Evolutionary conservation across 2,113 vertebrate genomes (phyloP).

Genomic region (Mystacornis crossleyi): DNA sequence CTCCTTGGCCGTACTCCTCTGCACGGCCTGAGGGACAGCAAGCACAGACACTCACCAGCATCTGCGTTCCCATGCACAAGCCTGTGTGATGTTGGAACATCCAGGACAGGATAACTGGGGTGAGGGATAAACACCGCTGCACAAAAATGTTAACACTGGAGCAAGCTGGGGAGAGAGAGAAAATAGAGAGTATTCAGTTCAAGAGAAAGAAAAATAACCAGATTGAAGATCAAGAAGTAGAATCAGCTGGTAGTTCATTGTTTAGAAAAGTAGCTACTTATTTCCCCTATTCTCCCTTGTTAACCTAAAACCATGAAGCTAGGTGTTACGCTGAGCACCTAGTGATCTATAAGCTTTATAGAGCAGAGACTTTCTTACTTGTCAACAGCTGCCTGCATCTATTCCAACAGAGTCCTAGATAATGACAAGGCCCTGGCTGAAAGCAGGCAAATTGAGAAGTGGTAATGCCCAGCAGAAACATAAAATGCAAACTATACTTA

Average conservation of each 20-base stretch:
- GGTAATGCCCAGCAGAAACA: background rate
- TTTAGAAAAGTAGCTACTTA: background rate
- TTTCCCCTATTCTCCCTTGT: background rate
- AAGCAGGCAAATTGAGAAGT: background rate
- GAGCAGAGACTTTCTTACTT: background rate
- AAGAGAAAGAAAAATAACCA: background rate
- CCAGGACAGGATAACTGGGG: background rate
- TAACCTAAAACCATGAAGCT: background rate
- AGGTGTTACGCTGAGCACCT: background rate
- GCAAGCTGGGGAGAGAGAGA: background rate
- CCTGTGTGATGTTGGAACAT: background rate
- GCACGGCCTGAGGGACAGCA: background rate
- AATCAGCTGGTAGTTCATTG: background rate
- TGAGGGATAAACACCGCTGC: accelerated
- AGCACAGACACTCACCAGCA: accelerated
- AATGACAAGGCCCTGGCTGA: background rate
- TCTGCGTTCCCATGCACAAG: accelerated
- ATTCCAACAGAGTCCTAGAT: background rate
- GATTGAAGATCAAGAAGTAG: background rate
- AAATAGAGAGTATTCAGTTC: background rate
- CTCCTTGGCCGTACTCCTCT: accelerated
- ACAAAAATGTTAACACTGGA: background rate
- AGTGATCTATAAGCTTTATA: background rate
- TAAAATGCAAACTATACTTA: background rate
- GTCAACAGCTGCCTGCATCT: background rate